Conservation (phyloP, 2,888 invertebrate genomes). For the Drosophila borborema region DNA sequence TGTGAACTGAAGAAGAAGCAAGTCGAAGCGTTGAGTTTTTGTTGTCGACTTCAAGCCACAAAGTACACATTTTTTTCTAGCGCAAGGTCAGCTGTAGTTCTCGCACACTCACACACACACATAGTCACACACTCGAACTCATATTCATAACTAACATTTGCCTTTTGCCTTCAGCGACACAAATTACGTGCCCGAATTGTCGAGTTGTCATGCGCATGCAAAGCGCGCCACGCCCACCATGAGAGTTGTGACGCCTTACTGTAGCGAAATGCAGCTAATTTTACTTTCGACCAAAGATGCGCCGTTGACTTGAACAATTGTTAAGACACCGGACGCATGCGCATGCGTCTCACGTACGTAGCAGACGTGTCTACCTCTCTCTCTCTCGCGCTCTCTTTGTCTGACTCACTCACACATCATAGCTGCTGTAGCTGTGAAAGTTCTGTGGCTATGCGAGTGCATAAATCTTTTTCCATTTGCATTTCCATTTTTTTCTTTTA, state of each 20-base stretch:
- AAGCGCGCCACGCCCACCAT: constrained; percentile 28
- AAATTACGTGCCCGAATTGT: constrained; percentile 67
- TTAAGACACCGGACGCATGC: constrained; percentile 46
- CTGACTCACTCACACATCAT: constrained; percentile 12
- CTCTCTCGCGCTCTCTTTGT: constrained; percentile 10
- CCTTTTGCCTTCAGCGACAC: constrained; percentile 53
- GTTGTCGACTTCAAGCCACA: constrained; percentile 36
- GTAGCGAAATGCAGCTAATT: constrained; percentile 56
- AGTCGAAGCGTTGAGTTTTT: constrained; percentile 13
- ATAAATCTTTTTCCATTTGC: constrained; percentile 57
- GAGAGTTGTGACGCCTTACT: constrained; percentile 49
- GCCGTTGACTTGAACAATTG: constrained; percentile 20
- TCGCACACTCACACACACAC: constrained; percentile 24
- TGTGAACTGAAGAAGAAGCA: constrained; percentile 5
- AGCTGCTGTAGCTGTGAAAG: constrained; percentile 74
- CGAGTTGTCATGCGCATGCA: constrained; percentile 52
- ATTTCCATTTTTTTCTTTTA: constrained; percentile 1
- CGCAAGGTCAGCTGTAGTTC: constrained; percentile 70
- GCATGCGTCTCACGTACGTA: constrained; percentile 80
- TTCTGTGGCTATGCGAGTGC: constrained; percentile 60
- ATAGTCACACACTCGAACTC: constrained; percentile 12
- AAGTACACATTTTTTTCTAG: constrained; percentile 58
- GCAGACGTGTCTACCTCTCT: neutral
- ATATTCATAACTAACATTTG: constrained; percentile 51
- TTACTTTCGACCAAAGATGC: constrained; percentile 63